phyloP scores from a whole-genome alignment of 2,888 invertebrate species.

The Phaonia tiefii region DNA sequence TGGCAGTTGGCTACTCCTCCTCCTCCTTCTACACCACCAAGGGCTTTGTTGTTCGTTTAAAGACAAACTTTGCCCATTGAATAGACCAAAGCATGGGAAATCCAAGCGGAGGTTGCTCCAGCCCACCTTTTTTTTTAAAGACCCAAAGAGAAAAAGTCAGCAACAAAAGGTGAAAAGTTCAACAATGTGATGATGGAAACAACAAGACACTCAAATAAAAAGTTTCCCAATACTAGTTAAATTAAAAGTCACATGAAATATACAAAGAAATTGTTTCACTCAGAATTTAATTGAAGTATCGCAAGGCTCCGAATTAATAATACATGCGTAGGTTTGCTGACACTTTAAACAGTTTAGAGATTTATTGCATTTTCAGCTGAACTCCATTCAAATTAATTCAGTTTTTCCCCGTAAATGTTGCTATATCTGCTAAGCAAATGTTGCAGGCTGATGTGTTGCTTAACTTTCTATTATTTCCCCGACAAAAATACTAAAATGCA shows the following conservation, averaged over 20 bases:
- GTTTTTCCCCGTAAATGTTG: not conserved
- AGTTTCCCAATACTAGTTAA: too few species aligned
- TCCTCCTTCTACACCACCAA: not conserved
- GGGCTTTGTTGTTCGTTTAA: not conserved
- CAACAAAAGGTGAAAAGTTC: not conserved
- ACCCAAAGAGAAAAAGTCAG: not conserved
- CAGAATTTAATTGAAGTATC: not conserved
- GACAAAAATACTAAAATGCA: not conserved
- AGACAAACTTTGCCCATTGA: not conserved
- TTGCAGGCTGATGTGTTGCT: conserved; percentile 16
- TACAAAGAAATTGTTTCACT: too few species aligned
- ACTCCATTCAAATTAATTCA: conserved; percentile 40
- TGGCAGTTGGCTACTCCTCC: not conserved
- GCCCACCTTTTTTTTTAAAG: not conserved
- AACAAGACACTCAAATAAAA: not conserved
- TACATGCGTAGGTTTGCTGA: not conserved
- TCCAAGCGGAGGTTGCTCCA: not conserved
- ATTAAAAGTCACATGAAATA: too few species aligned
- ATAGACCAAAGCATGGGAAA: not conserved
- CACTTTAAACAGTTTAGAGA: not conserved
- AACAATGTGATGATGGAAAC: not conserved
- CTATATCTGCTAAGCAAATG: conserved; percentile 45
- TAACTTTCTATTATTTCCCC: conserved; percentile 24
- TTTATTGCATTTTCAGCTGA: not conserved
- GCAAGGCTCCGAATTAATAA: too few species aligned